Evolutionary conservation across 2,888 invertebrate species (phyloP).

Genomic region (Resseliella maxima): DNA sequence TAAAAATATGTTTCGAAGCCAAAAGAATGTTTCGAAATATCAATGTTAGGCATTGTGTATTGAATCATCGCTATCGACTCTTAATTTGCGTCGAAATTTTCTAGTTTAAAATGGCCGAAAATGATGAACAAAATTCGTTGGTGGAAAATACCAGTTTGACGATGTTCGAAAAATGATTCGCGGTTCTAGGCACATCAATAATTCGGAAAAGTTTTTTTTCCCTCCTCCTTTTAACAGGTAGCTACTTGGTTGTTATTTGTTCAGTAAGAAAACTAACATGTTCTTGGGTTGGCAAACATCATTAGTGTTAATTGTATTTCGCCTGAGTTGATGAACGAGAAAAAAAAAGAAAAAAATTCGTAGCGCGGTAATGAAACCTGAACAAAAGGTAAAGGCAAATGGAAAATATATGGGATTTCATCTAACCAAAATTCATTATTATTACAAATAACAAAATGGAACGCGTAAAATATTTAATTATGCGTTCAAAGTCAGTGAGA

Average conservation of each 20-base stretch:
- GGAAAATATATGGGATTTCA: not conserved
- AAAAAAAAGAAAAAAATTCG: not conserved
- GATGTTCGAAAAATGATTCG: no score
- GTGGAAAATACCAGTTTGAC: no score
- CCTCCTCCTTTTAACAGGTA: conserved; percentile 12
- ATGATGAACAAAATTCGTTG: no score
- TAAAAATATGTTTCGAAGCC: no score
- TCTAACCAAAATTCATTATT: not conserved
- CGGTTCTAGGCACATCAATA: not conserved
- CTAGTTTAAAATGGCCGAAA: no score
- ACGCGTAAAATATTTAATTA: conserved; percentile 36
- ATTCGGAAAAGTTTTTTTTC: not conserved
- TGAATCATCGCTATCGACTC: no score
- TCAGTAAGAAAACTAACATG: not conserved
- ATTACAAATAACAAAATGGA: not conserved
- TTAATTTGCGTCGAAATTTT: no score
- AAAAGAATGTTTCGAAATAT: no score
- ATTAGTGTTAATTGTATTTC: conserved; percentile 25
- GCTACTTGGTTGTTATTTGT: not conserved
- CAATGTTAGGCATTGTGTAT: no score
- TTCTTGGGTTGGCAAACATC: not conserved
- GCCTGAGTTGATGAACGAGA: no score
- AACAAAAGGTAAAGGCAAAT: not conserved
- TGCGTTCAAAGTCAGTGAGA: not conserved
- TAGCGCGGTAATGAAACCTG: not conserved